Conservation (phyloP, 2,888 invertebrate genomes). For the Coenonympha arcania region DNA sequence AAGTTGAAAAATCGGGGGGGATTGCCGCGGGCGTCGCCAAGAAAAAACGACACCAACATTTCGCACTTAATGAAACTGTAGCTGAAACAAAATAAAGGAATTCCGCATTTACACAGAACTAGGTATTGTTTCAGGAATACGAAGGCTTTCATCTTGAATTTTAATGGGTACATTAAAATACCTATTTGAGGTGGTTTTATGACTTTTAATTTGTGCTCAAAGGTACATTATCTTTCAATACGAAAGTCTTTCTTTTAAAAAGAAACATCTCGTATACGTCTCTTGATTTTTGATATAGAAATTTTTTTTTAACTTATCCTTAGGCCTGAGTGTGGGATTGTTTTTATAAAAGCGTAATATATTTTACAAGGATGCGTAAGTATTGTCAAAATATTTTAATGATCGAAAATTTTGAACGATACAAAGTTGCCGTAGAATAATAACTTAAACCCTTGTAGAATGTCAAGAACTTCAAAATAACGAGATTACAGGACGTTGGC, state of each 20-base stretch:
- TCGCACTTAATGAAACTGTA: constrained; percentile 73
- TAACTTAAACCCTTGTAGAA: constrained; percentile 12
- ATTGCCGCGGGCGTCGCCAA: constrained; percentile 58
- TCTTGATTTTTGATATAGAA: too few species aligned
- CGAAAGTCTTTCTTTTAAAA: background rate
- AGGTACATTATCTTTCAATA: constrained; percentile 5
- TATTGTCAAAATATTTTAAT: background rate
- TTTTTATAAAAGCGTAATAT: too few species aligned
- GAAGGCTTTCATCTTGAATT: constrained; percentile 43
- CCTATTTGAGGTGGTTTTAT: constrained; percentile 36
- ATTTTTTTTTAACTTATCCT: too few species aligned
- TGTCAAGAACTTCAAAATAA: constrained; percentile 20
- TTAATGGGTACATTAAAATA: constrained; percentile 52
- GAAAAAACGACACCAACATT: constrained; percentile 65
- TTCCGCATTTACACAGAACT: constrained; percentile 56
- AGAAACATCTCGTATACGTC: too few species aligned
- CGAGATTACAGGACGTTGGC: constrained; percentile 26
- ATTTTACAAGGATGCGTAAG: background rate
- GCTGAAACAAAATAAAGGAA: constrained; percentile 67
- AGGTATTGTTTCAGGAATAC: constrained; percentile 58
- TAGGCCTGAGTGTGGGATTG: too few species aligned
- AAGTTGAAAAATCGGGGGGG: constrained; percentile 69
- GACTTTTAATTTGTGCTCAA: constrained; percentile 41
- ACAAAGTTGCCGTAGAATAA: background rate
- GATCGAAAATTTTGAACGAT: background rate